Evolutionary conservation across 2,888 invertebrate species (phyloP).

Genomic region (Ichneumoninae sp.): DNA sequence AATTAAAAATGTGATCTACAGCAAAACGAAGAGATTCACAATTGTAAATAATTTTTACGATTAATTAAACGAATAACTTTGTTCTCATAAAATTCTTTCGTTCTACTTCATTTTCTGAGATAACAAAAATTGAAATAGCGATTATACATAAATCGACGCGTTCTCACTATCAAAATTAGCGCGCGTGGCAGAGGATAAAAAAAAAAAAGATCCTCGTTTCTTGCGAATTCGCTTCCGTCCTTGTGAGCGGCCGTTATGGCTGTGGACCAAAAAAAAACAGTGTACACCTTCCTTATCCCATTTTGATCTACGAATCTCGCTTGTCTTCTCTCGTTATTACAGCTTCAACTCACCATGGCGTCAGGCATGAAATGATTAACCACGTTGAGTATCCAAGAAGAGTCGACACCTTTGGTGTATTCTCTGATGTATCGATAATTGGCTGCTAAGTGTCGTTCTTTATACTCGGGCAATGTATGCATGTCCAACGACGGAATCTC

Average conservation of each 20-base stretch:
- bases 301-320: background rate
- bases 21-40: background rate
- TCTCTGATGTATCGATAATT: slow-evolving; percentile 85
- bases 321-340: background rate
- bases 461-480: slow-evolving; percentile 68
- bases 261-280: slow-evolving; percentile 2
- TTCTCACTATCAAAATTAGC: background rate
- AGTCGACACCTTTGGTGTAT: slow-evolving; percentile 84
- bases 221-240: background rate
- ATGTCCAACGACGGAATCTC: slow-evolving; percentile 58
- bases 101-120: slow-evolving; percentile 46
- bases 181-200: background rate
- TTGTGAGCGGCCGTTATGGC: background rate
- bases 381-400: slow-evolving; percentile 85
- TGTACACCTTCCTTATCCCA: slow-evolving; percentile 1
- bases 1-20: background rate
- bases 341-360: slow-evolving; percentile 13
- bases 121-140: slow-evolving; percentile 27
- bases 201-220: background rate
- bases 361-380: slow-evolving; percentile 83
- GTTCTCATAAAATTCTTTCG: slow-evolving; percentile 36
- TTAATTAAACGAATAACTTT: slow-evolving; percentile 29
- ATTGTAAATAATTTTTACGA: slow-evolving; percentile 23
- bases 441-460: slow-evolving; percentile 73
- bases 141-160: background rate